Base-by-base conservation (phyloP, 2,888 invertebrate genomes). In the Leptinotarsa juncta region DNA sequence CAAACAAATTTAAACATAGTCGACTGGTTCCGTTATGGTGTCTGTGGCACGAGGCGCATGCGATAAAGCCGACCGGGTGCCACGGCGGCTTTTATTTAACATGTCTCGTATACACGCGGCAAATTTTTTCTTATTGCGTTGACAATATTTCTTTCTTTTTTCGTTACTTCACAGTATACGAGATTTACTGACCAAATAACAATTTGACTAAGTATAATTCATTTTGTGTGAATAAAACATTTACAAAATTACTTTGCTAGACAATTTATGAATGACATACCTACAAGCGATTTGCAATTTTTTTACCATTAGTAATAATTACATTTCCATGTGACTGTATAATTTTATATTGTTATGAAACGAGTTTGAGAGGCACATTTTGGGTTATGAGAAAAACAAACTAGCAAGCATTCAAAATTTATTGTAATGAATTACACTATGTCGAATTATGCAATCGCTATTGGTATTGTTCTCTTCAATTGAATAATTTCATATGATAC, bases 331-430 rank as follows among this genome's bases (percentile, higher is more conserved):
- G 62, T 62, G 62, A 62, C 62, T 62, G 62, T 32, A 62, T 62
- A 62, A 62, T 62, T 62, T 57, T n/a, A 62, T 62, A 62, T 62
- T 62, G 62, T 62, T 57, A 57, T 57, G 57, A 26, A 57, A 57
- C 23, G 20, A 23, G 57, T 57, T 62, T 42, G n/a, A n/a, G 62
- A 62, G 62, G 62, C 62, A 32, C 62, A 32, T 62, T 32, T 32
- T 62, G 62, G 62, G 62, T 62, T 62, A n/a, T 62, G 62, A 62
- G 62, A 62, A 62, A 42, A 62, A 32, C 62, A 62, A 57, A 15
- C 23, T 20, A 57, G 42, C 42, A 42, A 10, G 42, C 10, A 10
- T 42, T 42, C 42, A 42, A 42, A 12, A 42, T 42, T 42, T 42
- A 42, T 42, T 42, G 10, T 10, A 42, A 42, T 42, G 42, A 42